Conservation (phyloP, 2,888 invertebrate genomes). For the Monochamus alternatus region DNA sequence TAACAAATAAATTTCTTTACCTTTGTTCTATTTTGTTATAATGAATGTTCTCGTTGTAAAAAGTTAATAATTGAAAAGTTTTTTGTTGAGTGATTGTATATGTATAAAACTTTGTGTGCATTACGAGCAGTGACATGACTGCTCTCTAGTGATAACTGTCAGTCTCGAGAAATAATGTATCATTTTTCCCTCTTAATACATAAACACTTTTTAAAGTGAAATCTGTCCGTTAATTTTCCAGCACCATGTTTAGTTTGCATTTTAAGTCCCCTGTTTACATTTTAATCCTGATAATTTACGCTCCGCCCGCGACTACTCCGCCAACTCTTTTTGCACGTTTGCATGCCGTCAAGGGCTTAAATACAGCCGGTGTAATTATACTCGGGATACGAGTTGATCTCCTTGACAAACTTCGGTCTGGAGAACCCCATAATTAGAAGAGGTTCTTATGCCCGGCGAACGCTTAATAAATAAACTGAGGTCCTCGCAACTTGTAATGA, state of each 20-base stretch:
- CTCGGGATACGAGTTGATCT: slow-evolving; percentile 9
- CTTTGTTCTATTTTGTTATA: no score
- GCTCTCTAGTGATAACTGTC: no score
- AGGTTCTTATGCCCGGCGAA: neutral
- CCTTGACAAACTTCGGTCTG: slow-evolving; percentile 16
- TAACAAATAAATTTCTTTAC: no score
- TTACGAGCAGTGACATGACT: no score
- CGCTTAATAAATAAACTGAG: neutral
- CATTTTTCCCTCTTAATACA: neutral
- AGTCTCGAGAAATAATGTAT: no score
- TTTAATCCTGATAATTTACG: slow-evolving; percentile 2
- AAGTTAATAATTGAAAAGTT: no score
- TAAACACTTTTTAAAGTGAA: neutral
- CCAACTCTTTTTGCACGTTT: slow-evolving; percentile 1
- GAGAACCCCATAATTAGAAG: slow-evolving; percentile 8
- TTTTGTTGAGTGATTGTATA: no score
- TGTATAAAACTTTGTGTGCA: no score
- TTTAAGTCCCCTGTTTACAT: neutral
- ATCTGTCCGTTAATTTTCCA: neutral
- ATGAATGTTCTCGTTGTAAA: no score
- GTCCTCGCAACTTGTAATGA: neutral
- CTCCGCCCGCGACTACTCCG: neutral
- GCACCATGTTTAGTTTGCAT: neutral
- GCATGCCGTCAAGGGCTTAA: slow-evolving; percentile 3
- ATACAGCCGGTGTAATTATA: slow-evolving; percentile 5